phyloP scores from a whole-genome alignment of 1,140 invertebrate species.

The Mylabris phalerata region DNA sequence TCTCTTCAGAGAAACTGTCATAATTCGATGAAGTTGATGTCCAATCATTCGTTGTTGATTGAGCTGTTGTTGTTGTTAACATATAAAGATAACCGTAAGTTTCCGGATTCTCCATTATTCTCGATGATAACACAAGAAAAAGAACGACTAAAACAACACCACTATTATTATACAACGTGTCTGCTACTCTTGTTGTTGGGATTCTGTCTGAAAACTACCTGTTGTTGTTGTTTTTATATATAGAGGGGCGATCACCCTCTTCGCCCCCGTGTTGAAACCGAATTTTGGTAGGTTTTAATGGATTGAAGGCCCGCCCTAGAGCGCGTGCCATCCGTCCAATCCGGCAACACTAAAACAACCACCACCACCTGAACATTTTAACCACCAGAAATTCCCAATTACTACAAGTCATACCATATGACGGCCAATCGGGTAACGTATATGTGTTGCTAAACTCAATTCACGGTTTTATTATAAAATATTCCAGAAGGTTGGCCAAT shows the following conservation, averaged over 20 bases:
- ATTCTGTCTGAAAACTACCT: constrained; percentile 15
- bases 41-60: constrained; percentile 14
- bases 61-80: constrained; percentile 13
- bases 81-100: constrained; percentile 30
- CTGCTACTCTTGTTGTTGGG: no score
- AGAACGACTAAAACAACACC: not conserved
- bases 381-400: constrained; percentile 3
- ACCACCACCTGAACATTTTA: constrained; percentile 5
- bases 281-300: not conserved
- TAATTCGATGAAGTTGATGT: constrained; percentile 30
- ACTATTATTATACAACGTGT: no score
- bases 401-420: constrained; percentile 6
- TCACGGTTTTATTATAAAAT: no score
- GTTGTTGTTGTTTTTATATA: constrained; percentile 20
- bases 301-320: constrained; percentile 9
- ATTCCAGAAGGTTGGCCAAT: no score
- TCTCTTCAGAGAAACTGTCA: constrained; percentile 35
- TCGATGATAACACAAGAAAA: constrained; percentile 2
- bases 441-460: not conserved
- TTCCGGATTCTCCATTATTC: constrained; percentile 26
- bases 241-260: constrained; percentile 6
- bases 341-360: not conserved
- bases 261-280: constrained; percentile 7
- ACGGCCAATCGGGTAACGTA: not conserved
- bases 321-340: constrained; percentile 28